Evolutionary conservation across 2,888 invertebrate genomes (phyloP).

Genomic region (Uropetala carovei): DNA sequence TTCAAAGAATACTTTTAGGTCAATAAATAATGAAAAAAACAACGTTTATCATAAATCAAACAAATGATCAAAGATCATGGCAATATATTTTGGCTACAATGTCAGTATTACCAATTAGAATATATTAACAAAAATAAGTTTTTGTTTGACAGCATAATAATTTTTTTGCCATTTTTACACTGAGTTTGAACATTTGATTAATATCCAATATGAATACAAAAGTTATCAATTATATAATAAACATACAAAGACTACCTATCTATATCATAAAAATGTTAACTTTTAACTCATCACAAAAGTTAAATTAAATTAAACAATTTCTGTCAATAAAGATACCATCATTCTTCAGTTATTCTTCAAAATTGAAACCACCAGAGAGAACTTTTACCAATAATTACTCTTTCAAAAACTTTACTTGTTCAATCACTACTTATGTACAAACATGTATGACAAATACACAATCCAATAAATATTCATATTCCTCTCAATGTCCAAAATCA

Average conservation of each 20-base stretch:
- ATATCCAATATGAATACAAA: slow-evolving; percentile 33
- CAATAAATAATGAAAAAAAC: no score
- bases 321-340: no score
- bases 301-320: no score
- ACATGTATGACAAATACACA: no score
- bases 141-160: background rate
- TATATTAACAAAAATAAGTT: slow-evolving; percentile 44
- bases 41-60: background rate
- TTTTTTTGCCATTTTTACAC: background rate
- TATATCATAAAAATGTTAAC: slow-evolving; percentile 34
- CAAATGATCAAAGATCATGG: background rate
- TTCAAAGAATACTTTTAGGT: no score
- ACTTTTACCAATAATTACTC: background rate
- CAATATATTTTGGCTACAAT: slow-evolving; percentile 46
- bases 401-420: background rate
- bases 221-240: slow-evolving; percentile 17
- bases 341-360: background rate
- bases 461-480: no score
- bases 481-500: no score
- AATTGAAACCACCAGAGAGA: background rate
- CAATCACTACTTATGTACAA: no score
- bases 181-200: slow-evolving; percentile 44
- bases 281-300: background rate
- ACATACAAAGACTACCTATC: slow-evolving; percentile 29
- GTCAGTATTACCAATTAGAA: background rate